Evolutionary conservation across 2,113 vertebrate species (phyloP).

Genomic region (Spea multiplicata): DNA sequence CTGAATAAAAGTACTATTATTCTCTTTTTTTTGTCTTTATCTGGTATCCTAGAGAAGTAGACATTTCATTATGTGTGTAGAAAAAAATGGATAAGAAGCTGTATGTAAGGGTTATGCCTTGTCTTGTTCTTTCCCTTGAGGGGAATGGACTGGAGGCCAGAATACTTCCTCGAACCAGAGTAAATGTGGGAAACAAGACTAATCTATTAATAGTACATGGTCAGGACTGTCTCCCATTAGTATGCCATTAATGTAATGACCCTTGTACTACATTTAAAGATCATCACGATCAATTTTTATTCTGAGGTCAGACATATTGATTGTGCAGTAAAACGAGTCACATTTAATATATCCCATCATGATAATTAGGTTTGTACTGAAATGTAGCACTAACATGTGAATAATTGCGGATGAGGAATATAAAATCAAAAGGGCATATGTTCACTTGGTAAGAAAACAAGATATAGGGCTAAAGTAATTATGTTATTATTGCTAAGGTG

Average conservation of each 20-base stretch:
- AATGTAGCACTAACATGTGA: constrained; percentile 60
- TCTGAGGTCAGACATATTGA: constrained; percentile 59
- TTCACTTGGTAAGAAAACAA: constrained; percentile 39
- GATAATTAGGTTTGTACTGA: constrained; percentile 59
- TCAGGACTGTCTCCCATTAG: constrained; percentile 60
- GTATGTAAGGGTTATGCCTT: constrained; percentile 35
- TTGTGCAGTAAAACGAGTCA: constrained; percentile 58
- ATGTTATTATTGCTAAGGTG: constrained; percentile 38
- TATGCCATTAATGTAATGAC: constrained; percentile 59
- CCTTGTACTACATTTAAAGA: constrained; percentile 60
- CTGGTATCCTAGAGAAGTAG: constrained; percentile 6
- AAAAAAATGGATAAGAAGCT: constrained; percentile 33
- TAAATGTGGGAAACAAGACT: constrained; percentile 50
- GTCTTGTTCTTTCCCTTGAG: constrained; percentile 9
- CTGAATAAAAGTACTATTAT: too few relatives aligned
- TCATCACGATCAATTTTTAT: constrained; percentile 60
- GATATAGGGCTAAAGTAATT: constrained; percentile 38
- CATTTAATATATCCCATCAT: constrained; percentile 62
- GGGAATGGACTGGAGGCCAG: constrained; percentile 41
- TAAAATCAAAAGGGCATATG: constrained; percentile 46
- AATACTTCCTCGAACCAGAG: constrained; percentile 38
- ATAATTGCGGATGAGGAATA: constrained; percentile 54
- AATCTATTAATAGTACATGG: constrained; percentile 57
- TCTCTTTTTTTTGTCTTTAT: not conserved
- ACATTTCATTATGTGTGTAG: not conserved